These are phyloP conservation scores for Cyanistes caeruleus DNA, from an alignment of 2,113 vertebrate genomes.

Conservation along the genomic window DNA sequence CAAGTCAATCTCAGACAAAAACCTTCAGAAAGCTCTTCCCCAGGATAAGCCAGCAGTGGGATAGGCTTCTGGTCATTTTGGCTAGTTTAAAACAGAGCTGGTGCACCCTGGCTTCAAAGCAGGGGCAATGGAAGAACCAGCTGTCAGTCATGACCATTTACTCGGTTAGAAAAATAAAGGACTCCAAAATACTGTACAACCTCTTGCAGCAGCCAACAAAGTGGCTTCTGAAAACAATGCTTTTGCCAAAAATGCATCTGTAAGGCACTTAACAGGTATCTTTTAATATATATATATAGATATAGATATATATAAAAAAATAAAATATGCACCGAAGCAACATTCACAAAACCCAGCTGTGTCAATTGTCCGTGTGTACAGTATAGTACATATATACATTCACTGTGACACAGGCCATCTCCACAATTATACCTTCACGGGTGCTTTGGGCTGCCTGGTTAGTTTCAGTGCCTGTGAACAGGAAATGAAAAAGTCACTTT, in stretches of 20 bases:
- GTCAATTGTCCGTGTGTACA: slow-evolving; percentile 64
- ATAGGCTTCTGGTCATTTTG: slow-evolving; percentile 35
- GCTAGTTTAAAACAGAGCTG: slow-evolving; percentile 55
- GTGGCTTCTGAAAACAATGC: slow-evolving; percentile 68
- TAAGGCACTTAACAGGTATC: slow-evolving; percentile 83
- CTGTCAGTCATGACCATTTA: slow-evolving; percentile 6
- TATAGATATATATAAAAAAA: slow-evolving; percentile 79
- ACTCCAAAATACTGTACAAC: slow-evolving; percentile 68
- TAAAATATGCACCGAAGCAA: slow-evolving; percentile 79
- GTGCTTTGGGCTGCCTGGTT: slow-evolving; percentile 80
- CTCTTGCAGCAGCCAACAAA: slow-evolving; percentile 58
- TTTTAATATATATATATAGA: slow-evolving; percentile 51
- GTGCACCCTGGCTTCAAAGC: not conserved
- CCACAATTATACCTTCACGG: slow-evolving; percentile 78
- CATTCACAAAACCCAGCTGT: slow-evolving; percentile 75
- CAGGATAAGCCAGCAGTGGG: slow-evolving; percentile 19
- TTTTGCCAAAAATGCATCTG: slow-evolving; percentile 73
- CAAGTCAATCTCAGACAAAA: slow-evolving; percentile 56
- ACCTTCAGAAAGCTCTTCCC: slow-evolving; percentile 59
- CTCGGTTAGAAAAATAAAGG: slow-evolving; percentile 48
- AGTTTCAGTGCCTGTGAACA: slow-evolving; percentile 81
- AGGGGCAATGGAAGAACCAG: not conserved
- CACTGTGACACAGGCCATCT: not conserved
- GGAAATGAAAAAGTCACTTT: slow-evolving; percentile 15
- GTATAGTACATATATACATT: slow-evolving; percentile 76